These are phyloP conservation scores for Drosophila dives DNA, from an alignment of 2,888 invertebrate species.

Conservation along the genomic window DNA sequence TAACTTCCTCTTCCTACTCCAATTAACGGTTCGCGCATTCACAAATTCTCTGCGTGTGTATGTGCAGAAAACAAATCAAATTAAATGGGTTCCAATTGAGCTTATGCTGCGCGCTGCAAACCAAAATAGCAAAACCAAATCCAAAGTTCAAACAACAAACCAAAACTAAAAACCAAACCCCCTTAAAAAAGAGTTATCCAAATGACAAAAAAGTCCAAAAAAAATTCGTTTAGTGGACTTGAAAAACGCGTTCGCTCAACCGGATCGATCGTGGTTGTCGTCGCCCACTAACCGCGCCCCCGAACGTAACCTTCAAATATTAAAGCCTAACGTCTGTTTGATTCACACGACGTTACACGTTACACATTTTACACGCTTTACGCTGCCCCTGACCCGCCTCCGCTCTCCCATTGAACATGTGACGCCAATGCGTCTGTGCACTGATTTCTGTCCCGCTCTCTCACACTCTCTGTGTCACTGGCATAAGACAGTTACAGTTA, in stretches of 20 bases:
- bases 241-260: slow-evolving; percentile 76
- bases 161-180: slow-evolving; percentile 16
- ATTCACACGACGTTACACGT: slow-evolving; percentile 26
- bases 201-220: slow-evolving; percentile 51
- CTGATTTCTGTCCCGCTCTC: slow-evolving; percentile 4
- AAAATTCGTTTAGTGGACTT: slow-evolving; percentile 62
- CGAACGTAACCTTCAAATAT: slow-evolving; percentile 69
- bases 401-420: neutral
- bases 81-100: slow-evolving; percentile 55
- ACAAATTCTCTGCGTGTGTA: slow-evolving; percentile 18
- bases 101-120: slow-evolving; percentile 31
- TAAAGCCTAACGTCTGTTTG: slow-evolving; percentile 31
- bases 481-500: slow-evolving; percentile 36
- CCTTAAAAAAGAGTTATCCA: slow-evolving; percentile 43
- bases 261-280: slow-evolving; percentile 37
- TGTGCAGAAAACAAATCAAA: slow-evolving; percentile 40
- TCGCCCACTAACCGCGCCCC: slow-evolving; percentile 37
- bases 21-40: slow-evolving; percentile 50
- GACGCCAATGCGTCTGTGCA: slow-evolving; percentile 45
- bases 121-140: slow-evolving; percentile 14
- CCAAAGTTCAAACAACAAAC: slow-evolving; percentile 13
- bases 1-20: slow-evolving; percentile 66
- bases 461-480: slow-evolving; percentile 2
- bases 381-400: slow-evolving; percentile 12
- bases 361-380: slow-evolving; percentile 24